Conservation (phyloP, 2,888 invertebrate species). For the Drosophila ezoana region DNA sequence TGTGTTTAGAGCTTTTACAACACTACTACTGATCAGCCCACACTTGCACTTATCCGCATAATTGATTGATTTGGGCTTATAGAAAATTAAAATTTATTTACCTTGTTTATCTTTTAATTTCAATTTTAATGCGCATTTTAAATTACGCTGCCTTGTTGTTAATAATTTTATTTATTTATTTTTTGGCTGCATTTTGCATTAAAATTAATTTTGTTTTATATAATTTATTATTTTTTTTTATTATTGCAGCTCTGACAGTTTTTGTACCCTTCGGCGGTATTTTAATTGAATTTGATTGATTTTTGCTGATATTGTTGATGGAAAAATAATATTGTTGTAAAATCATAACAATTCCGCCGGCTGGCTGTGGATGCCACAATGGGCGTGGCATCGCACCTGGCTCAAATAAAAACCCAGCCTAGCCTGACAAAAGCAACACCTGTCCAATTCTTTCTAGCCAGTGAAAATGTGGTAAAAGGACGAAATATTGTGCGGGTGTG, state of each 20-base stretch:
- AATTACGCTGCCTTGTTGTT: constrained; percentile 43
- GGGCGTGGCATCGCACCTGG: constrained; percentile 26
- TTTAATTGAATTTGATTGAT: constrained; percentile 81
- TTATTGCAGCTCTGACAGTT: constrained; percentile 39
- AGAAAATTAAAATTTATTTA: constrained; percentile 38
- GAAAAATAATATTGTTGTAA: constrained; percentile 79
- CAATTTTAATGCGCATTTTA: constrained; percentile 49
- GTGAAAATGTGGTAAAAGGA: constrained; percentile 19
- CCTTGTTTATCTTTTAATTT: constrained; percentile 21
- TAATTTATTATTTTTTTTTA: constrained; percentile 48
- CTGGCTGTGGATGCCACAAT: neutral
- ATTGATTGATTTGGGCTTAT: constrained; percentile 51
- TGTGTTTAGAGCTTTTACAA: constrained; percentile 17
- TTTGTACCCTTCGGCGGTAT: constrained; percentile 54
- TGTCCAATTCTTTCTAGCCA: constrained; percentile 29
- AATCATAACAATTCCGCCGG: constrained; percentile 62
- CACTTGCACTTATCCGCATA: constrained; percentile 14
- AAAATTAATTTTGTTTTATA: constrained; percentile 67
- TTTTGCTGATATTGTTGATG: constrained; percentile 77
- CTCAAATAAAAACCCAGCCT: constrained; percentile 17
- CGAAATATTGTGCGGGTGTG: constrained; percentile 11
- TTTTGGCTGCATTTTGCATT: constrained; percentile 37
- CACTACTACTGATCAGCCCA: neutral
- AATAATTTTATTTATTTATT: constrained; percentile 6
- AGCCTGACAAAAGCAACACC: constrained; percentile 49